These are phyloP conservation scores for Drosophila villosipedis DNA, from an alignment of 2,888 invertebrate species.

Conservation along the genomic window DNA sequence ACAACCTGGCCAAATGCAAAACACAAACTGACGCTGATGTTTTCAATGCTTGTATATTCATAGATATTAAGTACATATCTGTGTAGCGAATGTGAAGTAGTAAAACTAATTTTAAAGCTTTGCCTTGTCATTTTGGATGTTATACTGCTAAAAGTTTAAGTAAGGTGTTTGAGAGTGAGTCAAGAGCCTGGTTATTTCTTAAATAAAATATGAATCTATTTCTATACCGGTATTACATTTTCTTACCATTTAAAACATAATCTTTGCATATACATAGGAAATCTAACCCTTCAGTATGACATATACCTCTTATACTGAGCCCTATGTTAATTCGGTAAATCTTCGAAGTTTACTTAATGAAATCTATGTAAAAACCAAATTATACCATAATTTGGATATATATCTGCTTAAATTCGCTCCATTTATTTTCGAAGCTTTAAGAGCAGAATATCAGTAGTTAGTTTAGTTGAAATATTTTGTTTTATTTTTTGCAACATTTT, in stretches of 20 bases:
- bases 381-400: background rate
- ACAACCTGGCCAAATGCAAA: slow-evolving; percentile 54
- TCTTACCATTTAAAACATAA: background rate
- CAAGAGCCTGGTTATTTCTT: background rate
- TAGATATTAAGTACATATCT: background rate
- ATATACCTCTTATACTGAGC: background rate
- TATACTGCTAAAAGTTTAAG: background rate
- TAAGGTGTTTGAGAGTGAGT: background rate
- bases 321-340: background rate
- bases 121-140: background rate
- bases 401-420: background rate
- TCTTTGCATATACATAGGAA: background rate
- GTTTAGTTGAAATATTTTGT: background rate
- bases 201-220: background rate
- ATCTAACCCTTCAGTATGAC: background rate
- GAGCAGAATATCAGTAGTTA: background rate
- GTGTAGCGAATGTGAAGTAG: background rate
- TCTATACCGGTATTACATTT: background rate
- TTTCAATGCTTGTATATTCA: slow-evolving; percentile 20
- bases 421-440: background rate
- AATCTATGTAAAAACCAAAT: background rate
- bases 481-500: background rate
- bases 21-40: slow-evolving; percentile 46
- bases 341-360: background rate
- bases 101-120: background rate